Conservation (phyloP, 2,888 invertebrate genomes). For the Corbicula japonica region DNA sequence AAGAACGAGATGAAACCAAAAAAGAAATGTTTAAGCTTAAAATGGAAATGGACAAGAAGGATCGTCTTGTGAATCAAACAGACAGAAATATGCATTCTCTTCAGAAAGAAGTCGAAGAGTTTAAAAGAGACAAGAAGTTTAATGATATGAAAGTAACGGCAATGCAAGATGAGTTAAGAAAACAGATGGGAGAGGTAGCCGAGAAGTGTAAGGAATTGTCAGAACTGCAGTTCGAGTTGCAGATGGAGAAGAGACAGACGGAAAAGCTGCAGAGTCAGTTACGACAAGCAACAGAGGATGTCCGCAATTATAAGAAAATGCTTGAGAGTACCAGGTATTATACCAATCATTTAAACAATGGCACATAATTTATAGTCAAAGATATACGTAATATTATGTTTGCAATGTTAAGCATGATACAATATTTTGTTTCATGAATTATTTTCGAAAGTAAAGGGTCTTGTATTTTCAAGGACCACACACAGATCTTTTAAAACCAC, state of each 20-base stretch:
- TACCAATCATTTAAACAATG: too few species aligned
- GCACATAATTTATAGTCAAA: too few species aligned
- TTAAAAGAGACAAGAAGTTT: slow-evolving; percentile 44
- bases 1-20: slow-evolving; percentile 49
- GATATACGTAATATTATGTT: too few species aligned
- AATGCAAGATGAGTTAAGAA: slow-evolving; percentile 56
- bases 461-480: too few species aligned
- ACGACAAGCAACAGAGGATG: slow-evolving; percentile 45
- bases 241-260: slow-evolving; percentile 61
- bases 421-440: too few species aligned
- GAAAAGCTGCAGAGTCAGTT: slow-evolving; percentile 55
- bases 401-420: too few species aligned
- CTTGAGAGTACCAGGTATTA: slow-evolving; percentile 51
- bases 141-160: slow-evolving; percentile 44
- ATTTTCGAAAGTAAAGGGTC: too few species aligned
- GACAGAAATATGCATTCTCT: slow-evolving; percentile 39
- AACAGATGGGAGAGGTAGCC: slow-evolving; percentile 56
- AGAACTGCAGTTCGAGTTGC: slow-evolving; percentile 58
- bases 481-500: too few species aligned
- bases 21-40: slow-evolving; percentile 57
- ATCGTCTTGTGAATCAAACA: slow-evolving; percentile 27
- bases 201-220: slow-evolving; percentile 62
- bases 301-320: slow-evolving; percentile 52
- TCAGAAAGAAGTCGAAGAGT: slow-evolving; percentile 41
- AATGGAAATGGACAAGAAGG: slow-evolving; percentile 61